phyloP scores from a whole-genome alignment of 2,888 invertebrate genomes.

The Dicycla oo region DNA sequence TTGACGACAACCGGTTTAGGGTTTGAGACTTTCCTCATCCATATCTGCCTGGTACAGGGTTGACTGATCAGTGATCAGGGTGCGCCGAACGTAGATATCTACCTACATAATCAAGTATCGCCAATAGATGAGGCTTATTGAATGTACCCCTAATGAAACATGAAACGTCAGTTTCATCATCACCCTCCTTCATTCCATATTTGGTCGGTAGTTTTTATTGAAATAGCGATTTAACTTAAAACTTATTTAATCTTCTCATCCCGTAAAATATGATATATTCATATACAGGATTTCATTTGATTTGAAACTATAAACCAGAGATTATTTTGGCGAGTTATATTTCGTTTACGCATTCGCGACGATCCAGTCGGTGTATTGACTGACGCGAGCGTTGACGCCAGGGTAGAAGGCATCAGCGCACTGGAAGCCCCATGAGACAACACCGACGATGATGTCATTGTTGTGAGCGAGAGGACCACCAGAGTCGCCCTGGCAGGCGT shows the following conservation, averaged over 20 bases:
- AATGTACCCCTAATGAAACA: background rate
- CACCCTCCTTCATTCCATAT: background rate
- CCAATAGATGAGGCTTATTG: no score
- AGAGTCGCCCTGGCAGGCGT: slow-evolving; percentile 76
- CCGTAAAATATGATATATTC: background rate
- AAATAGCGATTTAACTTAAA: slow-evolving; percentile 11
- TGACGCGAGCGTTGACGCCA: slow-evolving; percentile 73
- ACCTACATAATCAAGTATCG: no score
- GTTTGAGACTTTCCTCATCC: no score
- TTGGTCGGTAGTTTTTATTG: background rate
- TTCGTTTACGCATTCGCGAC: slow-evolving; percentile 26
- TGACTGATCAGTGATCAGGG: no score
- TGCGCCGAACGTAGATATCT: no score
- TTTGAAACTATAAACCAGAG: slow-evolving; percentile 3
- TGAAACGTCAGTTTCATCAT: background rate
- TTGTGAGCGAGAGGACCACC: slow-evolving; percentile 79
- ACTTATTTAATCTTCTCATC: slow-evolving; percentile 17
- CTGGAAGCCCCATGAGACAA: slow-evolving; percentile 72
- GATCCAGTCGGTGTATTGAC: slow-evolving; percentile 58
- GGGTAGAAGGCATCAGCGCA: slow-evolving; percentile 70
- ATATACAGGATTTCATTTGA: background rate
- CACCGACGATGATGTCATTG: slow-evolving; percentile 68
- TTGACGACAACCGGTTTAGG: no score
- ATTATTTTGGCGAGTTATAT: slow-evolving; percentile 11
- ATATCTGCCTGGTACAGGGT: no score